Evolutionary conservation across 1,140 invertebrate genomes (phyloP).

Genomic region (Saccostrea cuccullata): DNA sequence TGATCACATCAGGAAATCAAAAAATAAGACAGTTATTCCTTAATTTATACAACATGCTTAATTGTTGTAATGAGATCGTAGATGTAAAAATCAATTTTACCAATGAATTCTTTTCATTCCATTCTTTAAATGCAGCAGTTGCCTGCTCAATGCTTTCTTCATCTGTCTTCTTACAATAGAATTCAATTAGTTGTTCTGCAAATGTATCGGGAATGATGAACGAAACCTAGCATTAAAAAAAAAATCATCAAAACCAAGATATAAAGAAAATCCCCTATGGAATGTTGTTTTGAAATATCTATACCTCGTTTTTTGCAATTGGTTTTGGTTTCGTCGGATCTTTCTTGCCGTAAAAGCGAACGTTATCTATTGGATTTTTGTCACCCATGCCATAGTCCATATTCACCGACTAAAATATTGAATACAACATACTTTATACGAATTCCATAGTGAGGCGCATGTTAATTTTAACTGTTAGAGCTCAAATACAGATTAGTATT

Average conservation of each 20-base stretch:
- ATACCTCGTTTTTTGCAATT: no score
- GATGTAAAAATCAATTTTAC: neutral
- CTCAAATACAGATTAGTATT: no score
- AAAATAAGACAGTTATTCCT: no score
- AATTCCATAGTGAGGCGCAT: no score
- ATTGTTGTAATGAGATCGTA: no score
- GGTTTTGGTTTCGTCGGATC: constrained; percentile 41
- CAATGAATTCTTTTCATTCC: constrained; percentile 43
- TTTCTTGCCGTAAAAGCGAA: constrained; percentile 58
- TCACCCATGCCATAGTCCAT: constrained; percentile 64
- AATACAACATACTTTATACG: no score
- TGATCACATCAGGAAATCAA: no score
- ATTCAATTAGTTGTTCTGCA: constrained; percentile 50
- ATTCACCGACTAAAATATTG: constrained; percentile 50
- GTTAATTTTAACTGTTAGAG: no score
- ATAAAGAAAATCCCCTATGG: no score
- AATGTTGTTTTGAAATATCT: no score
- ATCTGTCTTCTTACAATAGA: constrained; percentile 53
- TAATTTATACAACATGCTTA: no score
- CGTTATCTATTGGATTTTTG: constrained; percentile 60
- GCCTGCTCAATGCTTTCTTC: constrained; percentile 38
- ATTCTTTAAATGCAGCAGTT: constrained; percentile 43
- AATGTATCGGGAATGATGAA: constrained; percentile 51
- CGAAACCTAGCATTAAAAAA: constrained; percentile 50
- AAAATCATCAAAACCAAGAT: no score